A percentile compares a stretch with the other conserved stretches of the same genome.
phyloP scores from a whole-genome alignment of 2,888 invertebrate genomes.

The Heliconius hortense region DNA sequence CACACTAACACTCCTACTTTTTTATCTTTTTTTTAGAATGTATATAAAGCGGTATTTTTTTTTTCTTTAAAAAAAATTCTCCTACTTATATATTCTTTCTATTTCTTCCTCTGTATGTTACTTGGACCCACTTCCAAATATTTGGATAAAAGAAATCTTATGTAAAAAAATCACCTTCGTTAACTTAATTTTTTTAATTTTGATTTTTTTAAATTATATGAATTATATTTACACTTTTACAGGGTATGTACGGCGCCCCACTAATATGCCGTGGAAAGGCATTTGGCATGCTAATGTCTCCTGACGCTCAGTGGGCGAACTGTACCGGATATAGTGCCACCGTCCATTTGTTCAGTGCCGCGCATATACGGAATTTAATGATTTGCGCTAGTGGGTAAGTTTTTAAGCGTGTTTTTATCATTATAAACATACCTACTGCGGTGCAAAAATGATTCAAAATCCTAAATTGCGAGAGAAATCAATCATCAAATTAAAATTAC shows the following conservation, averaged over 20 bases:
- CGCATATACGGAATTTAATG: conserved; percentile 53
- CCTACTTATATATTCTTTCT: too few species aligned
- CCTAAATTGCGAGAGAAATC: too few species aligned
- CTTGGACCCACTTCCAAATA: too few species aligned
- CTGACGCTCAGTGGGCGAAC: conserved; percentile 73
- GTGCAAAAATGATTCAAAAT: too few species aligned
- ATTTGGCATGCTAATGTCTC: conserved; percentile 65
- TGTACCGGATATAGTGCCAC: conserved; percentile 59
- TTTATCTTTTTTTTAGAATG: too few species aligned
- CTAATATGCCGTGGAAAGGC: conserved; percentile 60
- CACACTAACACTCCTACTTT: too few species aligned
- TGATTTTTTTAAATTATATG: not conserved
- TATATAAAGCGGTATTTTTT: too few species aligned
- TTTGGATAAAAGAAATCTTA: too few species aligned
- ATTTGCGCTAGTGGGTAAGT: conserved; percentile 57
- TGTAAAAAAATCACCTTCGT: not conserved
- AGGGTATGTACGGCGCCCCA: conserved; percentile 75
- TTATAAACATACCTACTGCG: not conserved
- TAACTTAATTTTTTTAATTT: not conserved
- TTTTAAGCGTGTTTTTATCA: not conserved
- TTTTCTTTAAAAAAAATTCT: too few species aligned
- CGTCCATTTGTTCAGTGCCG: conserved; percentile 56
- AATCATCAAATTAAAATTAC: too few species aligned
- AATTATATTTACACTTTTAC: conserved; percentile 18
- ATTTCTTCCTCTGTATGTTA: too few species aligned